These are phyloP conservation scores for Gobio gobio DNA, from an alignment of 2,113 vertebrate genomes.

Conservation along the genomic window DNA sequence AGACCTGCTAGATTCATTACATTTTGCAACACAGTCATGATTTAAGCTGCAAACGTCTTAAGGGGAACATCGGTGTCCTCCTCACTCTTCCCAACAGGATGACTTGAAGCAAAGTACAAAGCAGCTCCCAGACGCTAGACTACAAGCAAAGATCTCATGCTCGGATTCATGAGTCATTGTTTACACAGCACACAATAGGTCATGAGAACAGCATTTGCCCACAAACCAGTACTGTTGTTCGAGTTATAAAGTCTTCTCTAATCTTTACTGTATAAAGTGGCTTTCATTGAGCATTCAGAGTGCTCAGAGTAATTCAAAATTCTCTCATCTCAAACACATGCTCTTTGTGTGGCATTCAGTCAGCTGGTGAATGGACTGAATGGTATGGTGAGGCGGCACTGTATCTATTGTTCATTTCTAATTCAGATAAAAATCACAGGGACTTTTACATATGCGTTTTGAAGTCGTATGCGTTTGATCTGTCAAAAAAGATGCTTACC, in stretches of 20 bases:
- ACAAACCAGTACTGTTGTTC: conserved; percentile 18
- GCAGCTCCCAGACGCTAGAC: not conserved
- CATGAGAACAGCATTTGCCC: not conserved
- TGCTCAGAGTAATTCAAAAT: not conserved
- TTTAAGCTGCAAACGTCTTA: not conserved
- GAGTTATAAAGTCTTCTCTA: conserved; percentile 1
- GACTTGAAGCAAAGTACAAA: not conserved
- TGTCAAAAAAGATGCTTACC: not conserved
- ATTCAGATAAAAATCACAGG: conserved; percentile 2
- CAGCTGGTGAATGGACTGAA: conserved; percentile 9
- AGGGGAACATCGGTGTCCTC: not conserved
- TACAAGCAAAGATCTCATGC: not conserved
- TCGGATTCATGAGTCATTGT: conserved; percentile 11
- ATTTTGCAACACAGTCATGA: not conserved
- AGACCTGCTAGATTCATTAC: not conserved
- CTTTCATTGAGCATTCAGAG: not conserved
- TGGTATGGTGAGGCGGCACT: not conserved
- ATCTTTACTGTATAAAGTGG: not conserved
- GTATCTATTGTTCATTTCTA: not conserved
- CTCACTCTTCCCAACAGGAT: not conserved
- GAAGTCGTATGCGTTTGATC: no score
- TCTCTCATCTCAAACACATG: not conserved
- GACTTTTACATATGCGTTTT: no score
- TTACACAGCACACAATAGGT: conserved; percentile 20
- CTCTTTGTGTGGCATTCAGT: not conserved